Conservation (phyloP, 2,888 invertebrate species). For the Xanthia icteritia region DNA sequence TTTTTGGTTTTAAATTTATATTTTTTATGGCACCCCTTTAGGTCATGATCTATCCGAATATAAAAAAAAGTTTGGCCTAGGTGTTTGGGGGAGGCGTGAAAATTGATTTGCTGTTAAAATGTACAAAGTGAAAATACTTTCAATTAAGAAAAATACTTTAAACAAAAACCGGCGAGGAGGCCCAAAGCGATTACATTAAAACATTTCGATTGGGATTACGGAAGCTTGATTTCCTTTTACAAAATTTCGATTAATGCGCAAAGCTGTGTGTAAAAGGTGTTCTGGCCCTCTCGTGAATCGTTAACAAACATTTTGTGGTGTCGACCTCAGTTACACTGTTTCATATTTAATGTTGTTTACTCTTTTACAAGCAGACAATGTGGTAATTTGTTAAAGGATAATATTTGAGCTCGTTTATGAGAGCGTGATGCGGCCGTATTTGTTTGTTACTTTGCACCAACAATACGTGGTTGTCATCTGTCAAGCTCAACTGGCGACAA, state of each 20-base stretch:
- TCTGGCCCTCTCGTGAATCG: slow-evolving; percentile 66
- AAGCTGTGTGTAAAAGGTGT: slow-evolving; percentile 70
- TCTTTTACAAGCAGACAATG: slow-evolving; percentile 76
- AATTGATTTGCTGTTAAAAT: no score
- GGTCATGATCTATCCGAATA: no score
- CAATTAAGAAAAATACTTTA: slow-evolving; percentile 60
- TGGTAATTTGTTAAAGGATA: slow-evolving; percentile 87
- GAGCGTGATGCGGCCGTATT: slow-evolving; percentile 86
- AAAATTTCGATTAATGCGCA: slow-evolving; percentile 73
- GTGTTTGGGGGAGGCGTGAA: no score
- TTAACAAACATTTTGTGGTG: slow-evolving; percentile 73
- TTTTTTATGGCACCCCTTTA: no score
- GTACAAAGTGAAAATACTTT: neutral
- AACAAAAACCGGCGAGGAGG: slow-evolving; percentile 37
- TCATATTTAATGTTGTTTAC: slow-evolving; percentile 79
- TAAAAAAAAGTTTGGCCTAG: no score
- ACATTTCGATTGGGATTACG: slow-evolving; percentile 73
- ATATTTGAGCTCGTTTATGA: slow-evolving; percentile 87
- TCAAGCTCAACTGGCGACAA: slow-evolving; percentile 88
- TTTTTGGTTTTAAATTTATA: no score
- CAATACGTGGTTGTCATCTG: slow-evolving; percentile 83
- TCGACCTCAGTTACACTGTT: slow-evolving; percentile 70
- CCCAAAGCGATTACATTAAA: slow-evolving; percentile 68
- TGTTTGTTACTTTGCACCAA: slow-evolving; percentile 84
- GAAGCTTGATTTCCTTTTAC: slow-evolving; percentile 71